phyloP scores from a whole-genome alignment of 2,113 vertebrate species.

The Cyprinodon tularosa region DNA sequence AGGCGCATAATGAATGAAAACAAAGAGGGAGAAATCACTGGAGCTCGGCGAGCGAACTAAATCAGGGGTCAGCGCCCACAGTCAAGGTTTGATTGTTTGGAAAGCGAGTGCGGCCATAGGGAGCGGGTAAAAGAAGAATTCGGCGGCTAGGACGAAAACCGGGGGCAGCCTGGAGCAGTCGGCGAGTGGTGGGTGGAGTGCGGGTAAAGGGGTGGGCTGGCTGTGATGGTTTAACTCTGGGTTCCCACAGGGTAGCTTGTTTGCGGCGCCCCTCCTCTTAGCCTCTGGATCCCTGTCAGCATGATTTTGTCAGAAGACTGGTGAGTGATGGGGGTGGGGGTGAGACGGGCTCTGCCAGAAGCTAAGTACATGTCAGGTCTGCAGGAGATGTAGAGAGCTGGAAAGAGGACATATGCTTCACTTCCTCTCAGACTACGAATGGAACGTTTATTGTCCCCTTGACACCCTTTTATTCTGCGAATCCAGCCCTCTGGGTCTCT shows the following conservation, averaged over 20 bases:
- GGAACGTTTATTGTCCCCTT: constrained; percentile 46
- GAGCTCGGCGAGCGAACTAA: constrained; percentile 30
- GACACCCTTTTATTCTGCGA: constrained; percentile 38
- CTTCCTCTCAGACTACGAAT: constrained; percentile 51
- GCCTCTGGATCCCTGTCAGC: constrained; percentile 60
- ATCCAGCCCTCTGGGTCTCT: constrained; percentile 46
- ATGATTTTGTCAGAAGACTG: constrained; percentile 42
- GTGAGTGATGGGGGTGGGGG: constrained; percentile 10
- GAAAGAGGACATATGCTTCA: constrained; percentile 63
- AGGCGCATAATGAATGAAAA: constrained; percentile 27
- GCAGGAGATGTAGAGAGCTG: constrained; percentile 51
- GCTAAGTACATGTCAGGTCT: constrained; percentile 71
- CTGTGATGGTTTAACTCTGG: constrained; percentile 30
- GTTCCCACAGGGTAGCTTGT: constrained; percentile 36
- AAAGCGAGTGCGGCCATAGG: constrained; percentile 44
- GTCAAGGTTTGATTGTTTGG: constrained; percentile 56
- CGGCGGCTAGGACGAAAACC: constrained; percentile 39
- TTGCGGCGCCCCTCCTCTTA: constrained; percentile 39
- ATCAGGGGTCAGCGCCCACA: constrained; percentile 34
- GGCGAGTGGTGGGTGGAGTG: constrained; percentile 21
- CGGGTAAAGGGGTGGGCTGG: constrained; percentile 22
- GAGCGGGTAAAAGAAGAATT: constrained; percentile 33
- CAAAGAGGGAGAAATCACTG: constrained; percentile 36
- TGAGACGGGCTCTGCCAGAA: constrained; percentile 48
- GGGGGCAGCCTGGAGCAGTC: constrained; percentile 18